Evolutionary conservation across 2,888 invertebrate genomes (phyloP).

Genomic region (Leucozona laternaria): DNA sequence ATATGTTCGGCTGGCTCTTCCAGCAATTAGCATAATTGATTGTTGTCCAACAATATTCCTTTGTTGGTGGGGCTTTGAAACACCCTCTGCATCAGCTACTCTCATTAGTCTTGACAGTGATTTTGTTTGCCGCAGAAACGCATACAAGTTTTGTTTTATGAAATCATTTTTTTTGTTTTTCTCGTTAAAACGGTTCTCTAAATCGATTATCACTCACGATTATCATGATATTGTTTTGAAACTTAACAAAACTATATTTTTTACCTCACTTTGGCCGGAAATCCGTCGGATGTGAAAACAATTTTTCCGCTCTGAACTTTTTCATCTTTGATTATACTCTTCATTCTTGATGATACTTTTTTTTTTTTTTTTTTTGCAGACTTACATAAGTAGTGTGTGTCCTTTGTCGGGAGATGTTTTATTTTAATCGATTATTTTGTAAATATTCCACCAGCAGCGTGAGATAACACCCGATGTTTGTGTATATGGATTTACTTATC

Average conservation of each 20-base stretch:
- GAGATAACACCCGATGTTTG: slow-evolving; percentile 2
- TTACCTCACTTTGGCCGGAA: background rate
- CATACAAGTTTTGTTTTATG: slow-evolving; percentile 55
- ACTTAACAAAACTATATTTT: background rate
- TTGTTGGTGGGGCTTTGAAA: slow-evolving; percentile 59
- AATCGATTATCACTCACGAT: slow-evolving; percentile 12
- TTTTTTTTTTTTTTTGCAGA: slow-evolving; percentile 2
- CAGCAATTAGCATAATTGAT: slow-evolving; percentile 80
- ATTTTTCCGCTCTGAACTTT: background rate
- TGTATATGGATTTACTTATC: background rate
- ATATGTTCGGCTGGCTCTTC: slow-evolving; percentile 58
- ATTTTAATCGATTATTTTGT: slow-evolving; percentile 45
- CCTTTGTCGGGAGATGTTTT: slow-evolving; percentile 4
- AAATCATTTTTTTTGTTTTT: slow-evolving; percentile 28
- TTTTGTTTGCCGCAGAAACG: slow-evolving; percentile 73
- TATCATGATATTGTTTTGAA: slow-evolving; percentile 2
- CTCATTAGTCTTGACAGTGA: slow-evolving; percentile 78
- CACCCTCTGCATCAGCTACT: slow-evolving; percentile 71
- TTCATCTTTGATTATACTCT: background rate
- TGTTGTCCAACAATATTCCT: slow-evolving; percentile 76
- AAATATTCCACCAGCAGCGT: slow-evolving; percentile 1
- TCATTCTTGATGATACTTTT: slow-evolving; percentile 5
- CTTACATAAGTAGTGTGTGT: too few species aligned
- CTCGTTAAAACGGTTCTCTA: slow-evolving; percentile 10
- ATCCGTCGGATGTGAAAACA: slow-evolving; percentile 12